Conservation (phyloP, 2,797 vertebrate species). For the Eidolon dupreanum region DNA sequence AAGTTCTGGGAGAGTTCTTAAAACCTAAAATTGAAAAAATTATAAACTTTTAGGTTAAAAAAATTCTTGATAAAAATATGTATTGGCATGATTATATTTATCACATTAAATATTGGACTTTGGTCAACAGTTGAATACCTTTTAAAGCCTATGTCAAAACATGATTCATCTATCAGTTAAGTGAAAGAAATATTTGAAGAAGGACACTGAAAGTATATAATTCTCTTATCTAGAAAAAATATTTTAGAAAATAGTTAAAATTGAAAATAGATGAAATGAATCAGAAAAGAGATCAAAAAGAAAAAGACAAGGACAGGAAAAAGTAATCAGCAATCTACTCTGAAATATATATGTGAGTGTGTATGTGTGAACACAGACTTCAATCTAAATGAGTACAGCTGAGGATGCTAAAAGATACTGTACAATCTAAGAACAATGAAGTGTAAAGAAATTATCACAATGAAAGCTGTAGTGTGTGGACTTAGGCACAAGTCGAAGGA, state of each 20-base stretch:
- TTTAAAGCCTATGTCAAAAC: neutral
- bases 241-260: neutral
- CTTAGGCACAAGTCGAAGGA: neutral
- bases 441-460: neutral
- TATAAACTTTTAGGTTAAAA: neutral
- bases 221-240: neutral
- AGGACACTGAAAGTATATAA: neutral
- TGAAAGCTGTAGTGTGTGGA: neutral
- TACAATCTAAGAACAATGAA: neutral
- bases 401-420: neutral
- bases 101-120: neutral
- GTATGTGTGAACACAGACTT: neutral
- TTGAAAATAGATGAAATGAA: neutral
- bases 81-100: neutral
- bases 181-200: neutral
- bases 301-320: neutral
- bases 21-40: neutral
- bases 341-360: neutral
- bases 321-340: neutral
- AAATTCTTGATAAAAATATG: neutral
- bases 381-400: neutral
- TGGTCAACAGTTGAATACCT: neutral
- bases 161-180: neutral
- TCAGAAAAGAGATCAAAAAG: neutral
- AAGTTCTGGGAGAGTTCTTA: neutral